phyloP scores from a whole-genome alignment of 1,140 invertebrate species.

The Rhagoletis pomonella region DNA sequence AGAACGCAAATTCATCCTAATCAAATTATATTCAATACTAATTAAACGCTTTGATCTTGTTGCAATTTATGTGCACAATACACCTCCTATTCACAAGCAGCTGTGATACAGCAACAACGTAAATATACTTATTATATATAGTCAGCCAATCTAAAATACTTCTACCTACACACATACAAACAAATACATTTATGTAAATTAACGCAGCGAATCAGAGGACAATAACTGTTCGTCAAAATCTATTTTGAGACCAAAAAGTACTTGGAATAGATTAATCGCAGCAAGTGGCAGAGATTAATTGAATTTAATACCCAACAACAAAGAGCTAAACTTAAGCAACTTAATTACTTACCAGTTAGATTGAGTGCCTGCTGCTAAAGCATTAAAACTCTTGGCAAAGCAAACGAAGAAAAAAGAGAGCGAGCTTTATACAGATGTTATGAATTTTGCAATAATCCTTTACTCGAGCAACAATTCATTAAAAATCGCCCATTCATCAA shows the following conservation, averaged over 20 bases:
- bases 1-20: neutral
- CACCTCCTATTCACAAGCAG: neutral
- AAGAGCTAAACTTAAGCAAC: neutral
- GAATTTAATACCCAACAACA: slow-evolving; percentile 27
- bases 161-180: neutral
- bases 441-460: neutral
- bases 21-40: neutral
- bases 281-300: slow-evolving; percentile 35
- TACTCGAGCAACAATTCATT: slow-evolving; percentile 2
- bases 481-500: neutral
- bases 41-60: neutral
- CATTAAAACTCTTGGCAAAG: neutral
- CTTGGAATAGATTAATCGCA: slow-evolving; percentile 35
- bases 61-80: neutral
- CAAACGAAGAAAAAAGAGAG: neutral
- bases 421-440: neutral
- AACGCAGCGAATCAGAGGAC: neutral
- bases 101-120: neutral
- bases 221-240: neutral
- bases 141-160: neutral
- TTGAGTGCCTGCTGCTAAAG: neutral
- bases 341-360: slow-evolving; percentile 1
- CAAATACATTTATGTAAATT: slow-evolving; percentile 27
- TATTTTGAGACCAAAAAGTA: slow-evolving; percentile 23
- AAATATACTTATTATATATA: neutral